Evolutionary conservation across 1,140 invertebrate species (phyloP).

Genomic region (Tetraneura akinire): DNA sequence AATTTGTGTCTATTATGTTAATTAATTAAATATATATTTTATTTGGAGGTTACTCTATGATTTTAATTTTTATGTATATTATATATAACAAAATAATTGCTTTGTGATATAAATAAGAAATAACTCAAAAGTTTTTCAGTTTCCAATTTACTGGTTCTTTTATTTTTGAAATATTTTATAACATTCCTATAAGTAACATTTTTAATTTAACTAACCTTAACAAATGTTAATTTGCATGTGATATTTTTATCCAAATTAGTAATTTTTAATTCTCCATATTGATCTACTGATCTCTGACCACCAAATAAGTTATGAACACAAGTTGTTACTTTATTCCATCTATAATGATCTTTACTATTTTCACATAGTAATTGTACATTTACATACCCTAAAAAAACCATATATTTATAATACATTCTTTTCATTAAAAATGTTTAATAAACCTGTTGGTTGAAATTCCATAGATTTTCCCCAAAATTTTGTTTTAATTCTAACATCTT

Average conservation of each 20-base stretch:
- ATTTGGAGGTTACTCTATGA: too few relatives aligned
- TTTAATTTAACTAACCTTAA: slow-evolving; percentile 65
- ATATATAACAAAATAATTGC: too few relatives aligned
- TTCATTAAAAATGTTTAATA: neutral
- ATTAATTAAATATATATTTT: too few relatives aligned
- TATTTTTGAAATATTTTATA: too few relatives aligned
- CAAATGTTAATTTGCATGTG: slow-evolving; percentile 77
- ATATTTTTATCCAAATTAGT: slow-evolving; percentile 61
- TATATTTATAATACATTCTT: neutral
- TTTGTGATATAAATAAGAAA: too few relatives aligned
- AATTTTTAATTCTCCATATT: slow-evolving; percentile 81
- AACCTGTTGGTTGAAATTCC: slow-evolving; percentile 80
- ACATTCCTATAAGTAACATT: too few relatives aligned
- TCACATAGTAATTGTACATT: slow-evolving; percentile 62
- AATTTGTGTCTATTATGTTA: too few relatives aligned
- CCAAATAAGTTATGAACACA: slow-evolving; percentile 85
- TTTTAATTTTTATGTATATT: too few relatives aligned
- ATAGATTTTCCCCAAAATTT: slow-evolving; percentile 92
- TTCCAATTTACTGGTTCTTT: too few relatives aligned
- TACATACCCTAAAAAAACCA: slow-evolving; percentile 57
- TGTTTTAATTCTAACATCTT: slow-evolving; percentile 79
- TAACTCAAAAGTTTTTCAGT: too few relatives aligned
- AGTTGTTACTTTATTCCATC: slow-evolving; percentile 86
- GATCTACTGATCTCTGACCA: slow-evolving; percentile 81
- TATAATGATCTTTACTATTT: slow-evolving; percentile 67